Evolutionary conservation across 2,888 invertebrate species (phyloP), one percentile per base, ranked within the genome.

Genomic region (Oasisia sp.): DNA sequence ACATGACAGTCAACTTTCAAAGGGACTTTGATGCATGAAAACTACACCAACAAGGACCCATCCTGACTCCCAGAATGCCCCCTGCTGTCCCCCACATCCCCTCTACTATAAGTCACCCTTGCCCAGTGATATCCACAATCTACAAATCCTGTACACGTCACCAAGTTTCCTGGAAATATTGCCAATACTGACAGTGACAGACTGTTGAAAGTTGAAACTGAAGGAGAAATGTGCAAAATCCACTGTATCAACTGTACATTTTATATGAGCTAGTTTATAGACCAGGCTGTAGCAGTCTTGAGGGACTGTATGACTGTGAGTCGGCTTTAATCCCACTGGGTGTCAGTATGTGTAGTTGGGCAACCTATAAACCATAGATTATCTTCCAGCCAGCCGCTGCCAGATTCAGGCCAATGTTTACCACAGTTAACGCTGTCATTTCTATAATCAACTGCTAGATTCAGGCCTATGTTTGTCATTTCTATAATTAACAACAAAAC

Each of bases 401-500:
- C 7, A 74, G 74, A 74, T 27, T 74, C n/a, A n/a, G 27, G 74
- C 74, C n/a, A 74, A 74, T 74, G 74, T 74, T 74, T 38, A 38
- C 38, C 38, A 38, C 38, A 38, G 38, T 38, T 38, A 38, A 38
- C 38, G 38, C 38, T 50, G 74, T n/a, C 74, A 74, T n/a, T 74
- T 74, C 74, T 74, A 74, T 74, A 74, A 74, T 19, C 27, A 74
- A 27, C 74, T 74, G 74, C 74, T n/a, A 74, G 74, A 74, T 27
- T 74, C n/a, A n/a, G 74, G 74, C 74, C n/a, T 27, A 74, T 74
- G 74, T 74, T 74, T 50, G 74, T n/a, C 74, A 74, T n/a, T 74
- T 74, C 74, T 74, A 74, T 74, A 74, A 74, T 19, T 74, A 74
- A 27, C 74, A 74, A 50, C 50, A 50, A 50, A 50, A 50, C 50